phyloP scores from a whole-genome alignment of 2,113 vertebrate genomes.

The Phaethon lepturus region DNA sequence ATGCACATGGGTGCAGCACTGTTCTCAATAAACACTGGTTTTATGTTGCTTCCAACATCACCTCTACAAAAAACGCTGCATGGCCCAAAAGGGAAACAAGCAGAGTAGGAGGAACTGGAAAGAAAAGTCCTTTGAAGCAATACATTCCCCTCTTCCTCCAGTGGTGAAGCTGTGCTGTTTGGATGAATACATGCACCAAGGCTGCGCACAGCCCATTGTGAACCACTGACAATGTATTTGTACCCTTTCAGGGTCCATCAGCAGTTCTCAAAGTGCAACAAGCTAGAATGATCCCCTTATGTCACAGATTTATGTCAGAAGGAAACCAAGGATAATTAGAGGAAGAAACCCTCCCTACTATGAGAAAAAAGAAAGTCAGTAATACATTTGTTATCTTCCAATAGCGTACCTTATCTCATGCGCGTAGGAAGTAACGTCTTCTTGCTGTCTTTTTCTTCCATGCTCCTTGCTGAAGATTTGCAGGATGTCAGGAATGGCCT shows the following conservation, averaged over 20 bases:
- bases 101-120: neutral
- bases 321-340: neutral
- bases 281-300: neutral
- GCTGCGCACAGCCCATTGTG: fast-evolving
- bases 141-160: neutral
- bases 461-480: neutral
- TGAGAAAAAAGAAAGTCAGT: neutral
- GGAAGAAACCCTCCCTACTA: neutral
- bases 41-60: neutral
- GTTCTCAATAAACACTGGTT: neutral
- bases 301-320: neutral
- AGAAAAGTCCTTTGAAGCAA: neutral
- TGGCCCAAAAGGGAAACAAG: neutral
- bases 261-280: neutral
- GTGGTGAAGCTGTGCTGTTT: neutral
- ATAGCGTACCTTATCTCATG: neutral
- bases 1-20: neutral
- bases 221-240: neutral
- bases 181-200: neutral
- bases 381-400: neutral
- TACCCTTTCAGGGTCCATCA: neutral
- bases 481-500: neutral
- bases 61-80: neutral
- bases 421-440: fast-evolving
- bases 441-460: neutral